A percentile compares a stretch with the other conserved stretches of the same genome.
phyloP scores from a whole-genome alignment of 2,113 vertebrate species.

The Podilymbus podiceps region DNA sequence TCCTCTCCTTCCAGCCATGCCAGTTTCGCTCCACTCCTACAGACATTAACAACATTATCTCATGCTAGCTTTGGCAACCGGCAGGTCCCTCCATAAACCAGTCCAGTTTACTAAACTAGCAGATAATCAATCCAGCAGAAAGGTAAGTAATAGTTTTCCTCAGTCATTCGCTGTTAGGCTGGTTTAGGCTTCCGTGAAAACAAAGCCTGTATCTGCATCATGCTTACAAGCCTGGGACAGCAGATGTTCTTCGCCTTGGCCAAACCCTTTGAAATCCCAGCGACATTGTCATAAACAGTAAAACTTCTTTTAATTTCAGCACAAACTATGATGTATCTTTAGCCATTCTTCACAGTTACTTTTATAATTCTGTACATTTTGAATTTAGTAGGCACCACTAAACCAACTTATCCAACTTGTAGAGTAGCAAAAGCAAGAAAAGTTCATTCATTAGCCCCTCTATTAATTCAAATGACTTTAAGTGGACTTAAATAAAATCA shows the following conservation, averaged over 20 bases:
- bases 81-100: not conserved
- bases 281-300: not conserved
- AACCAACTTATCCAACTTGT: not conserved
- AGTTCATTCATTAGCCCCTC: not conserved
- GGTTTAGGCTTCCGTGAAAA: not conserved
- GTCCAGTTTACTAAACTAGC: not conserved
- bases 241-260: not conserved
- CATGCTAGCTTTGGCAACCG: not conserved
- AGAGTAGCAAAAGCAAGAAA: not conserved
- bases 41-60: not conserved
- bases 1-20: not conserved
- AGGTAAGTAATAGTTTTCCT: not conserved
- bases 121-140: not conserved
- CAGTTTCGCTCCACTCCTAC: not conserved
- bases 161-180: not conserved
- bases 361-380: not conserved
- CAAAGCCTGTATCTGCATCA: not conserved
- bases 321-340: not conserved
- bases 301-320: not conserved
- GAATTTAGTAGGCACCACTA: not conserved
- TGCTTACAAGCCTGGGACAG: not conserved
- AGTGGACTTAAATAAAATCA: not conserved
- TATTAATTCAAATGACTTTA: not conserved
- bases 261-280: not conserved
- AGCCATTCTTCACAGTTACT: not conserved